Base-by-base conservation (phyloP, 2,113 vertebrate genomes). In the Sigmodon hispidus region DNA sequence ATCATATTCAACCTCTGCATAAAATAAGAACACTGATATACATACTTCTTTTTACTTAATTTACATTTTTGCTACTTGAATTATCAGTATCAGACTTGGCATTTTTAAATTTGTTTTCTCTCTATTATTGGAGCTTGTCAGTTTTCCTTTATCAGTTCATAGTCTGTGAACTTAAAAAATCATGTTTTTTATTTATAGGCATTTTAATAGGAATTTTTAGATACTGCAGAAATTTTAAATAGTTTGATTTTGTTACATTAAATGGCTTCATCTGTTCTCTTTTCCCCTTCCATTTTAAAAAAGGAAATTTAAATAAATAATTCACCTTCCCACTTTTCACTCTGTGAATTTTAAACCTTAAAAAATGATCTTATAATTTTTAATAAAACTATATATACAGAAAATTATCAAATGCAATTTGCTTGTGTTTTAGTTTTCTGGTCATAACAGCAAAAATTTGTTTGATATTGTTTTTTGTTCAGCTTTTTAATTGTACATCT, bases 261-360 rank as follows among this genome's bases (percentile, higher is more conserved):
- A 52, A 55, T 75, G 75, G 48, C 34, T 87, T 1, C 59, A 63
- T 88, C 4, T 45, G 16, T 55, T 76, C 7, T 89, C 7, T 5
- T 8, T 7, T 36, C 34, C 1, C 19, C 15, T 2, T 52, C 85
- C 2, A 16, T 26, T 77, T 72, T 59, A 43, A n/a, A n/a, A n/a
- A n/a, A n/a, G n/a, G n/a, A 36, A 69, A 90, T 43, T 85, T 86
- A 93, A 65, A 7, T 36, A 48, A 77, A 10, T 61, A 52, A 16
- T 90, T 84, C 40, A 36, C 6, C 81, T 92, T 57, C 48, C 72
- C 15, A 15, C 43, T 94, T 96, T 86, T 22, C 81, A 55, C 31
- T 92, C 90, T 73, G 26, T 95, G 31, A 76, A 86, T 84, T 90
- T 36, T 93, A 63, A 89, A 70, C 73, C 50, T 95, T 86, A 92